These are phyloP conservation scores for Anoncus sp. DNA, from an alignment of 2,888 invertebrate genomes.

Conservation along the genomic window DNA sequence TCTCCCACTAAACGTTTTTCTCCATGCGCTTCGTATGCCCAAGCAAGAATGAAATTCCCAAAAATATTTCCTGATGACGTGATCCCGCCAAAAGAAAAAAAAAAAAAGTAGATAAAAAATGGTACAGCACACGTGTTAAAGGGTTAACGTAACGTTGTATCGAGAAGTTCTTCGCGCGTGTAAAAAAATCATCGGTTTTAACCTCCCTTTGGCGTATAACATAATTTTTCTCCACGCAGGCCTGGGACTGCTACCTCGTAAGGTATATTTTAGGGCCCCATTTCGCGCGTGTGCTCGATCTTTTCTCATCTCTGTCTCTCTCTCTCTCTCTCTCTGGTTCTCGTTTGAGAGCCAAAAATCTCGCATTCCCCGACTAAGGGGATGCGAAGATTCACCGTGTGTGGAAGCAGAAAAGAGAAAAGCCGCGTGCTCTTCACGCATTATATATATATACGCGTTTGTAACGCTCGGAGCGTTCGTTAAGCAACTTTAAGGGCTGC, in stretches of 20 bases:
- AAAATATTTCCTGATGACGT: too few species aligned
- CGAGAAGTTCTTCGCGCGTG: slow-evolving; percentile 4
- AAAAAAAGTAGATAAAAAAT: too few species aligned
- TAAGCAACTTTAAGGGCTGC: slow-evolving; percentile 58
- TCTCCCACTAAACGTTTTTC: too few species aligned
- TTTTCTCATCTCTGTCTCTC: slow-evolving; percentile 1
- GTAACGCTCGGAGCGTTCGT: slow-evolving; percentile 59
- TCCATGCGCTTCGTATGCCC: too few species aligned
- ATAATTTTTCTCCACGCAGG: slow-evolving; percentile 17
- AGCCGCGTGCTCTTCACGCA: slow-evolving; percentile 26
- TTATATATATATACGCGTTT: slow-evolving; percentile 18
- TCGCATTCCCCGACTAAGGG: slow-evolving; percentile 43
- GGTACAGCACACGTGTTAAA: slow-evolving; percentile 14
- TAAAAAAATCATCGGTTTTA: slow-evolving; percentile 1
- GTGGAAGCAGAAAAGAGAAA: slow-evolving; percentile 30
- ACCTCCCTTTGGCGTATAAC: slow-evolving; percentile 26
- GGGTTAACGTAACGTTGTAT: slow-evolving; percentile 17
- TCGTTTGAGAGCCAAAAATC: slow-evolving; percentile 44
- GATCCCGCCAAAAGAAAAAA: neutral
- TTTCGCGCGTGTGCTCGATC: slow-evolving; percentile 28
- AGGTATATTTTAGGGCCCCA: slow-evolving; percentile 43
- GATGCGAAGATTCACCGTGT: slow-evolving; percentile 38
- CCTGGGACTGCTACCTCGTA: slow-evolving; percentile 23
- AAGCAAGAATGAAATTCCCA: neutral
- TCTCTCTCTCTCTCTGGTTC: neutral